Conservation (phyloP, 2,888 invertebrate species). For the Euzetes globulus region DNA sequence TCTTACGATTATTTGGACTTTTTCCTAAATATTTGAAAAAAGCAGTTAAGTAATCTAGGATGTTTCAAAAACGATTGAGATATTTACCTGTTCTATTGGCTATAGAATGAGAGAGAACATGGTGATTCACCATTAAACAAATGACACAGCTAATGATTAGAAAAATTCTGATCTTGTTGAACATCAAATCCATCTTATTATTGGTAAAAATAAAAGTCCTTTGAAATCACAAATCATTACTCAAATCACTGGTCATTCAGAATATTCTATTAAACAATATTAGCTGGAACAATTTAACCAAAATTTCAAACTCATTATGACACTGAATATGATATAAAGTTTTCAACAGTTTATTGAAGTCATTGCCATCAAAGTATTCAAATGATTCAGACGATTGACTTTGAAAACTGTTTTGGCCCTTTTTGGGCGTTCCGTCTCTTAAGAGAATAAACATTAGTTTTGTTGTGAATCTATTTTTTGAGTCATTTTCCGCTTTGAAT, state of each 20-base stretch:
- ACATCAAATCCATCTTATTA: background rate
- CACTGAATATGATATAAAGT: background rate
- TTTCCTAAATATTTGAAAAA: background rate
- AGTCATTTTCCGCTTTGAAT: too few relatives aligned
- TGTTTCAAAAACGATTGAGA: background rate
- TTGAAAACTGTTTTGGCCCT: too few relatives aligned
- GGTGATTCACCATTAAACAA: background rate
- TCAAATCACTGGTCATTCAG: background rate
- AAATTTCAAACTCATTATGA: background rate
- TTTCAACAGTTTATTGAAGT: background rate
- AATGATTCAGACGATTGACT: background rate
- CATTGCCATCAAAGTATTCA: background rate
- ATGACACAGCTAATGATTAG: background rate
- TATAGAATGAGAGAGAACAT: background rate
- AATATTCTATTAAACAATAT: too few relatives aligned
- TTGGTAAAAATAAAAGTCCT: background rate
- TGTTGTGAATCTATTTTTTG: too few relatives aligned
- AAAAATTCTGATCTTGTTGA: background rate
- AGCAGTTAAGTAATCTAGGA: background rate
- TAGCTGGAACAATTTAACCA: too few relatives aligned
- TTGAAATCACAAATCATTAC: background rate
- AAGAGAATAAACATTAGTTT: too few relatives aligned
- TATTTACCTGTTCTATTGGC: background rate
- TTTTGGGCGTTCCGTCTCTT: too few relatives aligned
- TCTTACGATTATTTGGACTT: background rate